Conservation (phyloP, 1,140 invertebrate genomes). For the Megathymus violae region DNA sequence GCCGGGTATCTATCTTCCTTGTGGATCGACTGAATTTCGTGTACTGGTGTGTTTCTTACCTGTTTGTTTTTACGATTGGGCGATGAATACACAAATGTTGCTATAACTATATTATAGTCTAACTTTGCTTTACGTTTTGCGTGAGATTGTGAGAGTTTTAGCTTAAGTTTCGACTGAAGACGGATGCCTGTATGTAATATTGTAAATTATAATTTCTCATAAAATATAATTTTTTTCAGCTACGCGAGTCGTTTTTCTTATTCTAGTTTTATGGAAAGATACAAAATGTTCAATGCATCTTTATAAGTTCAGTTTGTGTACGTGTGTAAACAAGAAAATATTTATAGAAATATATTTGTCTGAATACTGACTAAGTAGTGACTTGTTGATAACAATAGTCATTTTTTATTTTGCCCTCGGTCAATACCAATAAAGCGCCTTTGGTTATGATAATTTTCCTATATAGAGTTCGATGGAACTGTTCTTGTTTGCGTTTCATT, state of each 20-base stretch:
- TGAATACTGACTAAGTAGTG: too few species aligned
- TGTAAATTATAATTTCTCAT: constrained; percentile 86
- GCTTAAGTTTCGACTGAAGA: constrained; percentile 85
- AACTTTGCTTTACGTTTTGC: constrained; percentile 85
- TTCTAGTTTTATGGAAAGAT: background rate
- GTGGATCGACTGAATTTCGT: constrained; percentile 71
- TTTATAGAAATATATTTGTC: too few species aligned
- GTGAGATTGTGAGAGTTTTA: constrained; percentile 84
- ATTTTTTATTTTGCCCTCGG: too few species aligned
- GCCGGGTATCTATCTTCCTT: constrained; percentile 53
- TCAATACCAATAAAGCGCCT: too few species aligned
- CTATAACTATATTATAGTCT: constrained; percentile 85
- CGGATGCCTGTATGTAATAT: constrained; percentile 84
- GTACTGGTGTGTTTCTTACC: constrained; percentile 69
- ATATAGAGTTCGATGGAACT: too few species aligned
- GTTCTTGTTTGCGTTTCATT: too few species aligned
- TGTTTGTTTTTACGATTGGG: constrained; percentile 76
- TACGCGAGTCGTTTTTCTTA: constrained; percentile 74
- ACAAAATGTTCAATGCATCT: too few species aligned
- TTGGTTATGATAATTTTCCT: too few species aligned
- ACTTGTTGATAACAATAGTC: too few species aligned
- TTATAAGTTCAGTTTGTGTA: too few species aligned
- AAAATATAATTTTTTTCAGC: constrained; percentile 86
- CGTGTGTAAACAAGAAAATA: too few species aligned
- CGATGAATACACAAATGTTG: constrained; percentile 81